These are phyloP conservation scores for Papilio demoleus DNA, from an alignment of 2,888 invertebrate species.

Conservation along the genomic window DNA sequence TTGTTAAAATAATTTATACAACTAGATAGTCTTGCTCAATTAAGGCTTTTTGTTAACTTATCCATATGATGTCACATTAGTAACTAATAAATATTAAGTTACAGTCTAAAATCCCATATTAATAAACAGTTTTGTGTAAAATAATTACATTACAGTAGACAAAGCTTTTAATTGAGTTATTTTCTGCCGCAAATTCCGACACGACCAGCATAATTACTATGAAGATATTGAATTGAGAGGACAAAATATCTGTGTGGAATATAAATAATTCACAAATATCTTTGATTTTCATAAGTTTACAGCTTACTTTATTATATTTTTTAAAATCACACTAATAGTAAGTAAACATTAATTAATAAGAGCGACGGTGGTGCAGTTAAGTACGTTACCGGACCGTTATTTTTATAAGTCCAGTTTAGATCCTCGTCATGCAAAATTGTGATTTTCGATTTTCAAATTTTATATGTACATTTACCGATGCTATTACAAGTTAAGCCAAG, in stretches of 20 bases:
- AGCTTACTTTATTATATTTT: neutral
- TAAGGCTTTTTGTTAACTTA: neutral
- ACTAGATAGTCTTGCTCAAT: neutral
- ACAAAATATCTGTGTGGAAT: constrained; percentile 4
- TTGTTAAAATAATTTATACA: neutral
- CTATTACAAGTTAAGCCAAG: too few relatives aligned
- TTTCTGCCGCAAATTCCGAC: constrained; percentile 11
- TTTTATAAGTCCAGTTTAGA: too few relatives aligned
- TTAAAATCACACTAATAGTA: neutral
- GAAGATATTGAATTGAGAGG: constrained; percentile 19
- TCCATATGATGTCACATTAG: neutral
- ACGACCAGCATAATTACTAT: constrained; percentile 10
- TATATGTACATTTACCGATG: too few relatives aligned
- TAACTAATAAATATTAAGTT: neutral
- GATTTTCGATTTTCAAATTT: too few relatives aligned
- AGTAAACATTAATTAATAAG: too few relatives aligned
- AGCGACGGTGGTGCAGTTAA: too few relatives aligned
- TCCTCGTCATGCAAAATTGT: too few relatives aligned
- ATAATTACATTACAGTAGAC: constrained; percentile 14
- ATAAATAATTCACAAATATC: neutral
- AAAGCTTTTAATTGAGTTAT: constrained; percentile 26
- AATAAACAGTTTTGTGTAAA: constrained; percentile 25
- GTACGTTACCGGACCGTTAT: too few relatives aligned
- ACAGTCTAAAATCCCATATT: neutral
- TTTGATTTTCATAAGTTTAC: neutral